Conservation (phyloP, 2,113 vertebrate genomes). For the Noturus placidus region DNA sequence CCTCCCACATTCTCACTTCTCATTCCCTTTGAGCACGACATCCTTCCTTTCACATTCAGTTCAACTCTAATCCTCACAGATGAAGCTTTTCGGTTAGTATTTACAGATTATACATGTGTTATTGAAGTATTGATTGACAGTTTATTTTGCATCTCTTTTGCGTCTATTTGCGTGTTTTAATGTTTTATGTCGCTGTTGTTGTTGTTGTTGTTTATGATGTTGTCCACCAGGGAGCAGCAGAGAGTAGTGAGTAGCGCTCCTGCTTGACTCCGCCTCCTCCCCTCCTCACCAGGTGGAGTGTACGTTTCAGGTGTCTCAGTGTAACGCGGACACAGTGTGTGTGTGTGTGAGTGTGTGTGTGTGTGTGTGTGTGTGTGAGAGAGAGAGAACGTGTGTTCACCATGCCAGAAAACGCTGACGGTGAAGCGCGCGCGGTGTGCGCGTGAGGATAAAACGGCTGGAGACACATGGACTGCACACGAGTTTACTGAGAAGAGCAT, state of each 20-base stretch:
- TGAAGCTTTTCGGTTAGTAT: not conserved
- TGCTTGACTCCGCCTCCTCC: not conserved
- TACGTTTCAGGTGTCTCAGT: not conserved
- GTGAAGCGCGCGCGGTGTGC: not conserved
- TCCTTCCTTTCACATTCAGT: not conserved
- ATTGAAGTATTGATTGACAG: not conserved
- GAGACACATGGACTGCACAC: constrained; percentile 1
- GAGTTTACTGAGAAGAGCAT: not conserved
- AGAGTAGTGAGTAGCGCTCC: too few relatives aligned
- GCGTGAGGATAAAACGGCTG: not conserved
- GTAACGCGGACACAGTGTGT: not conserved
- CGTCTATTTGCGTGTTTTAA: not conserved
- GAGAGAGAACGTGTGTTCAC: not conserved
- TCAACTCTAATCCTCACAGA: not conserved
- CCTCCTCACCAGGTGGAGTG: not conserved
- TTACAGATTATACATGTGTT: not conserved
- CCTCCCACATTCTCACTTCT: not conserved
- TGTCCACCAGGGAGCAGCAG: not conserved
- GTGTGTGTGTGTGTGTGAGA: not conserved
- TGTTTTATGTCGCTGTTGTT: too few relatives aligned
- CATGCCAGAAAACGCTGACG: not conserved
- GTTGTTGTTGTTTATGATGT: not conserved
- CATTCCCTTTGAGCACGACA: not conserved
- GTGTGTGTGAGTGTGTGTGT: not conserved
- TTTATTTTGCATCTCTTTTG: not conserved